These are phyloP conservation scores for Cricetomys ansorgei DNA, from an alignment of 2,113 vertebrate species.

Conservation along the genomic window DNA sequence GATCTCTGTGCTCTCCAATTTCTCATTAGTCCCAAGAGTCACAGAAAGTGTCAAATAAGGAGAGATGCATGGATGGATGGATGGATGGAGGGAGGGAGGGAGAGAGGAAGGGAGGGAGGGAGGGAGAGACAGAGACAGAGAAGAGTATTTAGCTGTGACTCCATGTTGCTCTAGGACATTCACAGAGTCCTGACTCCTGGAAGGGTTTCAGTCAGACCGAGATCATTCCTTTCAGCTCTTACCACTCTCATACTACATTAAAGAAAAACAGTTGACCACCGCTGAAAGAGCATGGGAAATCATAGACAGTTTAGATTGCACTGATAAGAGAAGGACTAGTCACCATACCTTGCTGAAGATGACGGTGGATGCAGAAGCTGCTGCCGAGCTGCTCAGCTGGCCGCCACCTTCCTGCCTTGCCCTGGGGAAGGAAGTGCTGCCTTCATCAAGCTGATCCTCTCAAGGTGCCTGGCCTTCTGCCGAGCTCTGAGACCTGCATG, in stretches of 20 bases:
- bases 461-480: background rate
- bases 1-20: background rate
- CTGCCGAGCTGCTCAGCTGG: background rate
- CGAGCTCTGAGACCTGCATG: background rate
- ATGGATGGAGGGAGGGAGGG: background rate
- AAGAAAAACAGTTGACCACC: background rate
- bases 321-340: constrained; percentile 8
- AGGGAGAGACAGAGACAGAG: no score
- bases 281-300: constrained; percentile 15
- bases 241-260: background rate
- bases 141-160: background rate
- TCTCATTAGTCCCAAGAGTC: background rate
- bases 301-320: constrained; percentile 16
- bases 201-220: background rate
- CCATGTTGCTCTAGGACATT: background rate
- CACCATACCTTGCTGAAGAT: constrained; percentile 53
- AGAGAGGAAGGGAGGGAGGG: background rate
- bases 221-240: background rate
- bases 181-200: background rate
- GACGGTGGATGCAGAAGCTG: background rate
- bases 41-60: background rate
- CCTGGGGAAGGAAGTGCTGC: constrained; percentile 62
- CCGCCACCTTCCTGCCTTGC: background rate
- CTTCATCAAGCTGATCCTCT: background rate
- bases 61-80: no score